These are phyloP conservation scores for Zaprionus taronus DNA, from an alignment of 1,140 invertebrate genomes.

Conservation along the genomic window DNA sequence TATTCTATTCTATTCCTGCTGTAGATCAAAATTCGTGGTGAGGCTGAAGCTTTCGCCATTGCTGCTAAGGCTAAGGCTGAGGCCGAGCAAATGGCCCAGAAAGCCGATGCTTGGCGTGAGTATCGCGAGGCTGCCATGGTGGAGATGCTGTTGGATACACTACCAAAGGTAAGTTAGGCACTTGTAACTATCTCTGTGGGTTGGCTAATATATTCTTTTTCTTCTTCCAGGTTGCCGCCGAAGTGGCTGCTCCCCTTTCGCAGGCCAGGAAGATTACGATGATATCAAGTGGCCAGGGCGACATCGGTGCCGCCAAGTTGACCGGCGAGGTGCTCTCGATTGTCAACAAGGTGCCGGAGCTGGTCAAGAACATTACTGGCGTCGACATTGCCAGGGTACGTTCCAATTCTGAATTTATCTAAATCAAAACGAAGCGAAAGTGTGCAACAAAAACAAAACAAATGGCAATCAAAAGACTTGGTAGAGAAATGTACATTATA, in stretches of 20 bases:
- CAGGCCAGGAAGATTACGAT: constrained; percentile 97
- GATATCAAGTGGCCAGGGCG: constrained; percentile 96
- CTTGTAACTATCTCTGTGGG: not conserved
- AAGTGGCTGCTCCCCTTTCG: constrained; percentile 96
- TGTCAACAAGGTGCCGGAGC: constrained; percentile 94
- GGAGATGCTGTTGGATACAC: constrained; percentile 98
- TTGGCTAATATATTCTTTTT: constrained; percentile 14
- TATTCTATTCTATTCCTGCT: not conserved
- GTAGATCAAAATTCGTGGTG: constrained; percentile 87
- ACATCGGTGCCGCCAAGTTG: constrained; percentile 96
- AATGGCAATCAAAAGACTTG: constrained; percentile 83
- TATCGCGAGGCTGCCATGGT: constrained; percentile 98
- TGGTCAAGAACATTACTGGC: constrained; percentile 96
- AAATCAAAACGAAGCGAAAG: constrained; percentile 44
- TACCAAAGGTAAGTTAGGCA: constrained; percentile 92
- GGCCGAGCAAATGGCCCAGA: constrained; percentile 98
- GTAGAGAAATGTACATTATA: constrained; percentile 59
- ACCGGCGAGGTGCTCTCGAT: constrained; percentile 97
- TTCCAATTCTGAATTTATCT: constrained; percentile 84
- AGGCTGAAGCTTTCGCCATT: constrained; percentile 97
- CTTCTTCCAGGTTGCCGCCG: constrained; percentile 92
- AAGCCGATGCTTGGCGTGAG: constrained; percentile 98
- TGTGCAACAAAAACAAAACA: constrained; percentile 51
- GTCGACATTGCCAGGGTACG: constrained; percentile 95
- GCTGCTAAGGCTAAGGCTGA: constrained; percentile 97